phyloP scores from a whole-genome alignment of 2,797 vertebrate genomes.

The Acanthiza pusilla region DNA sequence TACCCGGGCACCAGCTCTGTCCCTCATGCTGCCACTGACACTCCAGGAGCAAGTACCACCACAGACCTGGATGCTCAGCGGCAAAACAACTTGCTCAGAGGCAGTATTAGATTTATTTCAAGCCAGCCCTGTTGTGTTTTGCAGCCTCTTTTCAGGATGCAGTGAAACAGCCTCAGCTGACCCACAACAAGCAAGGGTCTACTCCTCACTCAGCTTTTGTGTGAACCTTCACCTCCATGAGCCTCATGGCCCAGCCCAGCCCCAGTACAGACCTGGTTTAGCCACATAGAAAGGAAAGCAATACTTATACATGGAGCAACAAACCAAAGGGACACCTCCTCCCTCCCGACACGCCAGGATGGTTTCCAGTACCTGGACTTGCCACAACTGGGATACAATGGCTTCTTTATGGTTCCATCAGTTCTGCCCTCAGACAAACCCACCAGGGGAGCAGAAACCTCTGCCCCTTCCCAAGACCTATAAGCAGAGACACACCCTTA shows the following conservation, averaged over 20 bases:
- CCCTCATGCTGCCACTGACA: not conserved
- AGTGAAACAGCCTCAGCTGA: not conserved
- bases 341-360: not conserved
- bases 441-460: accelerated
- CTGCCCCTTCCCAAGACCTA: not conserved
- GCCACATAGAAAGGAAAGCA: not conserved
- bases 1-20: not conserved
- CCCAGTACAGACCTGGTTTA: not conserved
- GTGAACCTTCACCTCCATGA: accelerated
- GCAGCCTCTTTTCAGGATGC: not conserved
- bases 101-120: not conserved
- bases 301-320: not conserved
- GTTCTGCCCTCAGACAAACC: not conserved
- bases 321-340: not conserved
- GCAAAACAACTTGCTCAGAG: not conserved
- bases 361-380: not conserved
- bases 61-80: not conserved
- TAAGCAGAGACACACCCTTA: accelerated
- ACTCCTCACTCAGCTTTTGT: not conserved
- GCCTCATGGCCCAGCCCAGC: not conserved
- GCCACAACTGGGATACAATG: accelerated
- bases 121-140: not conserved
- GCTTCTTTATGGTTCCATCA: not conserved
- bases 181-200: not conserved
- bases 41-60: not conserved